Conservation (phyloP, 2,113 vertebrate genomes). For the Arvicanthis niloticus region DNA sequence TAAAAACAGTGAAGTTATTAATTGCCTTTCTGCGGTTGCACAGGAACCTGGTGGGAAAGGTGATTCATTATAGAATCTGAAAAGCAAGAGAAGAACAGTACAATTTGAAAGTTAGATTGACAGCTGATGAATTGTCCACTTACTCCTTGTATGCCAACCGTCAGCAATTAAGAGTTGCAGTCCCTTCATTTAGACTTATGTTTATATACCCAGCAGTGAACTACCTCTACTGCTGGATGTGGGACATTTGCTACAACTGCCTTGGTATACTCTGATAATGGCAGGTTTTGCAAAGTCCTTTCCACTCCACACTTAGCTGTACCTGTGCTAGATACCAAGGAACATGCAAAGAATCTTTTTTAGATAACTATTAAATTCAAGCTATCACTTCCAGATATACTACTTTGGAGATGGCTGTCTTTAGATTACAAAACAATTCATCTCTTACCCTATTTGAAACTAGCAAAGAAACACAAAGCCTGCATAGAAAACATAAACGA, state of each 20-base stretch:
- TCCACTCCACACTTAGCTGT: not conserved
- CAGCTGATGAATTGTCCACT: slow-evolving; percentile 8
- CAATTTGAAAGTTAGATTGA: not conserved
- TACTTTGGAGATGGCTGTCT: not conserved
- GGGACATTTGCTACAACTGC: not conserved
- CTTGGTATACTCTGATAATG: not conserved
- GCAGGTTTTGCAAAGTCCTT: not conserved
- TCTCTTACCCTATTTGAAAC: not conserved
- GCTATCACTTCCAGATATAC: slow-evolving; percentile 8
- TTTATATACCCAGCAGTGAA: not conserved
- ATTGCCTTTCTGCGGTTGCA: slow-evolving; percentile 30
- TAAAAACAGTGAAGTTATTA: slow-evolving; percentile 5
- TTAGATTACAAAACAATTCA: slow-evolving; percentile 25
- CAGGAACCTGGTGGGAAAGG: not conserved
- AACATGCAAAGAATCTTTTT: not conserved
- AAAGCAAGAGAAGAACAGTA: slow-evolving; percentile 16
- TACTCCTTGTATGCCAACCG: not conserved
- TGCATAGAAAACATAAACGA: slow-evolving; percentile 1
- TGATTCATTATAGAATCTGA: slow-evolving; percentile 10
- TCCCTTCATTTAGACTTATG: not conserved
- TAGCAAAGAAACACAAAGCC: not conserved
- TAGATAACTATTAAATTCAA: not conserved
- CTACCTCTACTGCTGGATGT: not conserved
- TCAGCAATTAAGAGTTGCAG: slow-evolving; percentile 30
- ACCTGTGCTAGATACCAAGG: not conserved